These are phyloP conservation scores for Oryzaephilus surinamensis DNA, from an alignment of 1,140 invertebrate species.

Conservation along the genomic window DNA sequence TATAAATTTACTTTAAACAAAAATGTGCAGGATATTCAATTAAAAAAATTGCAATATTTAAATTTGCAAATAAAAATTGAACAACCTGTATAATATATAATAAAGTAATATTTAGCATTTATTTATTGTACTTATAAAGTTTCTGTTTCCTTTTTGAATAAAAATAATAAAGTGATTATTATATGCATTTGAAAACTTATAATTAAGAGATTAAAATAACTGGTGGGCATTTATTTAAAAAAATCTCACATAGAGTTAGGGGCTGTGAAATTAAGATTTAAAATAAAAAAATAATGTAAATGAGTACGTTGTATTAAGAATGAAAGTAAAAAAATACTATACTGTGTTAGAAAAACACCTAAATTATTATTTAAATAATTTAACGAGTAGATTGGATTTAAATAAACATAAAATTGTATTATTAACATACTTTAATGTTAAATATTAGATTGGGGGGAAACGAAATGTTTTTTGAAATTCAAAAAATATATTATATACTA, in stretches of 20 bases:
- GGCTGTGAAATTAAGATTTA: conserved; percentile 13
- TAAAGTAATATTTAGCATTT: background rate
- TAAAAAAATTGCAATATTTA: no score
- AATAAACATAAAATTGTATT: background rate
- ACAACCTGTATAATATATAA: no score
- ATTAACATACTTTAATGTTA: conserved; percentile 6
- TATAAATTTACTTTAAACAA: no score
- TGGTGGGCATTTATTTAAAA: background rate
- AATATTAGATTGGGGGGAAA: conserved; percentile 5
- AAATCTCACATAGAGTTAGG: conserved; percentile 13
- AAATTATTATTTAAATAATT: conserved; percentile 3
- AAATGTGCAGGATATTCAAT: no score
- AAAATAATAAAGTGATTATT: no score
- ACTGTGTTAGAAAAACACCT: background rate
- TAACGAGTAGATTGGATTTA: conserved; percentile 3
- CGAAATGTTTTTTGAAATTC: conserved; percentile 3
- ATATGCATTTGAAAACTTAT: background rate
- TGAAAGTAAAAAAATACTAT: no score
- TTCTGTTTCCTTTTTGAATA: background rate
- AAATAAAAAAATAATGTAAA: conserved; percentile 3
- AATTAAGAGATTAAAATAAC: background rate
- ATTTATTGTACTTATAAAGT: background rate
- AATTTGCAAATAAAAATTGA: no score
- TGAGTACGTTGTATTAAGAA: conserved; percentile 8
- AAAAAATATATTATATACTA: conserved; percentile 9